Conservation (phyloP, 2,888 invertebrate genomes). For the Bombylius major region DNA sequence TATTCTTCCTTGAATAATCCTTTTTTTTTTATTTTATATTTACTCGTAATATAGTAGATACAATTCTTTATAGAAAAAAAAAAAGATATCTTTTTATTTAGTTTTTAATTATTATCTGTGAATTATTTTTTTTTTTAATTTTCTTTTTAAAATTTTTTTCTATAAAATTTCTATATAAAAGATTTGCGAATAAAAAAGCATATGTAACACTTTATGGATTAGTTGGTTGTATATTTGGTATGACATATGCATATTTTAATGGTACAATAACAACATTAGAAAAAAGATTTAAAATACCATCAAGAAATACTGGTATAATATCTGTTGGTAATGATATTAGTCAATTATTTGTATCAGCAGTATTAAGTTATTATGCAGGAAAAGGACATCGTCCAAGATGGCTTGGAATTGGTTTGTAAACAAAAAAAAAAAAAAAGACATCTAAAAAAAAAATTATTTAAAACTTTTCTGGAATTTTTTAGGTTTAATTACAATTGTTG, state of each 20-base stretch:
- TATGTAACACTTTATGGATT: constrained; percentile 50
- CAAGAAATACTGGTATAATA: constrained; percentile 56
- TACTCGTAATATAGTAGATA: no score
- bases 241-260: constrained; percentile 57
- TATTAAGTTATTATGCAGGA: constrained; percentile 56
- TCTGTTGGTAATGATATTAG: constrained; percentile 64
- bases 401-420: constrained; percentile 44
- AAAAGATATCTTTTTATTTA: no score
- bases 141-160: no score
- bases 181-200: constrained; percentile 37
- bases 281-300: constrained; percentile 60
- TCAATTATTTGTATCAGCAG: constrained; percentile 51
- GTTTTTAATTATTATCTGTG: no score
- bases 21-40: no score
- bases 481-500: constrained; percentile 45
- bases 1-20: constrained; percentile 22
- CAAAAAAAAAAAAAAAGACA: not conserved
- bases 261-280: constrained; percentile 63
- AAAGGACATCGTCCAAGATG: constrained; percentile 58
- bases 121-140: no score
- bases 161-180: constrained; percentile 9
- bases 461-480: not conserved
- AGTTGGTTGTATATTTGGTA: constrained; percentile 54
- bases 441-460: not conserved
- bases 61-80: no score